Base-by-base conservation (phyloP, 2,888 invertebrate species). In the Leucozona laternaria region DNA sequence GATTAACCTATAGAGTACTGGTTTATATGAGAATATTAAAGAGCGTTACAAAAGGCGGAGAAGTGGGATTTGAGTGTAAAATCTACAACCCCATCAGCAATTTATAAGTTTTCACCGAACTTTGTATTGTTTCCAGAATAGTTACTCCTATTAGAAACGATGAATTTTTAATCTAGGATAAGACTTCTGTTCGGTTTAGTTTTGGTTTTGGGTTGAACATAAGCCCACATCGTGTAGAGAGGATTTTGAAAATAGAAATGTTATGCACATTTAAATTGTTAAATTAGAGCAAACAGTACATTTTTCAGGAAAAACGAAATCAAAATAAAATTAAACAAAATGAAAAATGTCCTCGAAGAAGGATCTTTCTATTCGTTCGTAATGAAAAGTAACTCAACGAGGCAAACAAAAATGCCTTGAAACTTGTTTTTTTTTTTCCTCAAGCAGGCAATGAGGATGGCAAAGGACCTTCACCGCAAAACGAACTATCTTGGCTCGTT, bases 81-180 rank as follows among this genome's bases (percentile, higher is more conserved):
- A 81, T 64, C 80, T 48, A 22, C 72, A 71, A 71, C 81, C 79
- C 82, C 81, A 71, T 64, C 86, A 79, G 86, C 82, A 86, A 86
- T 81, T 86, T 82, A 82, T 86, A 73, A 82, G 78, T 75, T 82
- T 48, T 15, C 13, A 15, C 1, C 60, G 58, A 82, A 82, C 73
- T 86, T 85, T 80, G 55, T 82, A 70, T 81, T 81, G 72, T 60
- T 77, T 72, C 60, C 64, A 53, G 62, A 73, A 78, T 48, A 73
- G 77, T 81, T 37, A 60, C 60, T 66, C 48, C 48, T 85, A 85
- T 85, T 73, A 60, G 75, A 17, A 70, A 57, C 73, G 64, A 76
- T 81, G 81, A 73, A 81, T 81, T 77, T 81, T 78, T 80, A 81
- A 72, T 80, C 84, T 85, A 48, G 80, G 80, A 80, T 85, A 81